These are phyloP conservation scores for Tarsius wallacei DNA, from an alignment of 2,797 vertebrate species.

Conservation along the genomic window DNA sequence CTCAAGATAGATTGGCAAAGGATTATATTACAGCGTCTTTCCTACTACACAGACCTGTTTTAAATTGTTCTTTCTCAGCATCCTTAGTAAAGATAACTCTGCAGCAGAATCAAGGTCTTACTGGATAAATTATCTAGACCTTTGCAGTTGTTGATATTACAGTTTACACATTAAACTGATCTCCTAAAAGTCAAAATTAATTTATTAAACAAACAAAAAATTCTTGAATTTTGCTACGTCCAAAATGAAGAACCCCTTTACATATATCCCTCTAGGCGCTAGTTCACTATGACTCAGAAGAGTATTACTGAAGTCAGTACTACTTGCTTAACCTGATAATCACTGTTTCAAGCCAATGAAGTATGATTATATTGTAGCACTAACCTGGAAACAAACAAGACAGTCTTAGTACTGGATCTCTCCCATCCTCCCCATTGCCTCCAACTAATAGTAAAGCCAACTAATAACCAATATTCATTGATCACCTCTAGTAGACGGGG, in stretches of 20 bases:
- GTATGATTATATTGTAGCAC: not conserved
- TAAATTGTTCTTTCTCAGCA: not conserved
- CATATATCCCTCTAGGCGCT: not conserved
- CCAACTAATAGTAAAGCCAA: conserved; percentile 30
- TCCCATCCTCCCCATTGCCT: not conserved
- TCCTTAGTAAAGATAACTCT: not conserved
- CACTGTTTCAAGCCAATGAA: conserved; percentile 69
- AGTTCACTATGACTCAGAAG: conserved; percentile 70
- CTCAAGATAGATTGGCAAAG: conserved; percentile 2
- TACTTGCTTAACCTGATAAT: conserved; percentile 78
- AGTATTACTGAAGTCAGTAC: conserved; percentile 76
- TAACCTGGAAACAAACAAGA: conserved; percentile 44
- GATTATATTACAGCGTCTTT: not conserved
- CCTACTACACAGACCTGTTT: not conserved
- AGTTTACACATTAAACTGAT: not conserved
- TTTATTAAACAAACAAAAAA: conserved; percentile 39
- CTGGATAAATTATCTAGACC: conserved; percentile 1
- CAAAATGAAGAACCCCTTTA: conserved; percentile 51
- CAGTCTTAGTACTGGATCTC: not conserved
- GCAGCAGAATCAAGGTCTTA: not conserved
- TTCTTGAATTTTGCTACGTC: not conserved
- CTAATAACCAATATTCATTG: not conserved
- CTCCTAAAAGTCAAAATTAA: conserved; percentile 53
- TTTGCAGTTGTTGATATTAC: not conserved
- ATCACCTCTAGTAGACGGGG: not conserved